phyloP scores from a whole-genome alignment of 2,888 invertebrate genomes.

The Orthosia gothica region DNA sequence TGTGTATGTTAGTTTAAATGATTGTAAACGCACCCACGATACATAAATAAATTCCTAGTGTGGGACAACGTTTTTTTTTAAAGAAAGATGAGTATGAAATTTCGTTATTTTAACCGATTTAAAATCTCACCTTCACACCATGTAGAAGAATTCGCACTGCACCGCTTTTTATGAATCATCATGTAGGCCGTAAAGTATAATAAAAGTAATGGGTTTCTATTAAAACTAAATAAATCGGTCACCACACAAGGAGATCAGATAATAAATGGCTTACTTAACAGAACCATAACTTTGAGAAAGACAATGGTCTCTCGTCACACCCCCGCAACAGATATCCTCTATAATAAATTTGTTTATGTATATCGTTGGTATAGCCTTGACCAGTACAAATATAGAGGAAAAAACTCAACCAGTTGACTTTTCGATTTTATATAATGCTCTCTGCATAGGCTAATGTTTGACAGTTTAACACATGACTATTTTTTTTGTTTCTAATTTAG shows the following conservation, averaged over 20 bases:
- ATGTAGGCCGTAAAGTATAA: neutral
- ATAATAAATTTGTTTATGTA: constrained; percentile 41
- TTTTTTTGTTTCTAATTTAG: no score
- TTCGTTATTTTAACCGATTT: no score
- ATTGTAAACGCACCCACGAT: no score
- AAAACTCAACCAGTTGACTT: neutral
- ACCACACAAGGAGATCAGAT: constrained; percentile 34
- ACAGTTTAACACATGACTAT: no score
- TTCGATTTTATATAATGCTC: neutral
- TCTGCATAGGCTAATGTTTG: neutral
- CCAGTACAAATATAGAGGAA: neutral
- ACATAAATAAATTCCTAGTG: no score
- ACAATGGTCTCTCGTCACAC: constrained; percentile 56
- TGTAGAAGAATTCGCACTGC: no score
- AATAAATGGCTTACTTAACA: constrained; percentile 24
- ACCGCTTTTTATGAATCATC: no score
- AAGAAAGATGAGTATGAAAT: no score
- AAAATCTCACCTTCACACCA: no score
- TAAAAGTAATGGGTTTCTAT: constrained; percentile 22
- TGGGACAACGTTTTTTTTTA: no score
- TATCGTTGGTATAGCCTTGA: constrained; percentile 16
- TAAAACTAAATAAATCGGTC: constrained; percentile 46
- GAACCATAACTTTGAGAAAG: constrained; percentile 23
- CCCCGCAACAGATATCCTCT: constrained; percentile 39
- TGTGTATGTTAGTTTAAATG: no score